Base-by-base conservation (phyloP, 35 echinoderm and acorn worm genomes). In the Lytechinus variegatus region DNA sequence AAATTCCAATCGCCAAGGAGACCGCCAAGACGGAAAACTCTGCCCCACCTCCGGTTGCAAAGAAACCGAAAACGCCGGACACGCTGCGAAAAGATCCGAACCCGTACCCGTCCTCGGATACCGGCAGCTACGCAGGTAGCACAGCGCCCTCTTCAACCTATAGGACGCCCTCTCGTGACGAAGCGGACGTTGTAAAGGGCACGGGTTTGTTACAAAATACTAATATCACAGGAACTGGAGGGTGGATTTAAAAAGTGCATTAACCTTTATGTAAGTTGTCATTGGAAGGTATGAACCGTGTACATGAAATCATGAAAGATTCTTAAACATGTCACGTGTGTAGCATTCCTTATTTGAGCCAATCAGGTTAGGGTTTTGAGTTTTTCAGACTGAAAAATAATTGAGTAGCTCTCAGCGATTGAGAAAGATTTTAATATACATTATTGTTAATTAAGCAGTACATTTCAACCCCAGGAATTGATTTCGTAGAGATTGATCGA, bases 1-100 rank as follows among this genome's bases (percentile, higher is more conserved):
- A 71, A 16, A 71, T 71, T 21, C 61, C 61, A 21, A 71, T 71
- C 61, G 24, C 5, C 12, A 13, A 16, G 61, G 52, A 33, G 27
- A 13, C 14, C 2, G 87, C 87, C 10, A 33, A 28, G 87, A 29
- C 87, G 9, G 87, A 89, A 16, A 89, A 89, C 11, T 89, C 87
- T 33, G 87, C 87, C 87, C 87, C 87, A 6, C 87, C 87, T 3
- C 87, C 28, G 87, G 87, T 89, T 9, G n/a, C 87, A 9, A 19
- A 16, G 87, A 88, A 88, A 52, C 87, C 87, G 16, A 88, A 88
- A 27, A 88, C 87, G 16, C 87, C 87, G 87, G 87, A 88, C 87
- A 33, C 87, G 87, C 27, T 89, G 27, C 28, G 52, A 9, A 29
- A 29, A 89, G 87, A 89, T 53, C 27, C 87, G 5, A 89, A 0